phyloP scores from a whole-genome alignment of 2,113 vertebrate species.

The Psephotus haematonotus region DNA sequence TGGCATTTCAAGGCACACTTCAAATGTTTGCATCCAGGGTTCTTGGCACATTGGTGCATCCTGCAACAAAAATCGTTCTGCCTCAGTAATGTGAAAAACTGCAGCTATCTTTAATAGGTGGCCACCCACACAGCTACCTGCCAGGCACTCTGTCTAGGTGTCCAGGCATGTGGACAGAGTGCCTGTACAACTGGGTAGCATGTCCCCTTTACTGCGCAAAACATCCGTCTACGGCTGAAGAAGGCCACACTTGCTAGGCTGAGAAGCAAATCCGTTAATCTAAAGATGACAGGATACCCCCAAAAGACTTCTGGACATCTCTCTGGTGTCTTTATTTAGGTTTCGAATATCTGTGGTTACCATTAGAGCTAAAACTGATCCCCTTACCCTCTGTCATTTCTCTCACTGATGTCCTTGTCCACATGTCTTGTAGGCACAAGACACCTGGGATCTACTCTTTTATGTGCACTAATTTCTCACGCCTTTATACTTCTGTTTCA shows the following conservation, averaged over 20 bases:
- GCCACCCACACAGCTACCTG: neutral
- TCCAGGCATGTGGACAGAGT: neutral
- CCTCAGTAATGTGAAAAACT: neutral
- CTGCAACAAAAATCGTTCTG: neutral
- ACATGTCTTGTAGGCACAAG: neutral
- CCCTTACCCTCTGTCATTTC: neutral
- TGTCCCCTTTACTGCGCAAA: neutral
- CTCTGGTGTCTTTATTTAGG: neutral
- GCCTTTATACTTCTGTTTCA: neutral
- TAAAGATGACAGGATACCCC: neutral
- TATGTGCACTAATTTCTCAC: neutral
- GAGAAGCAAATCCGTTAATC: neutral
- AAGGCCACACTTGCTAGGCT: neutral
- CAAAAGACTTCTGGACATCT: neutral
- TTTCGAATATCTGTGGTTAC: neutral
- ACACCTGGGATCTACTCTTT: neutral
- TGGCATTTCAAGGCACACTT: constrained; percentile 32
- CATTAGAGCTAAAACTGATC: neutral
- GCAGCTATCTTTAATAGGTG: neutral
- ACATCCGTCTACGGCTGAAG: neutral
- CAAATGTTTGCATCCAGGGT: neutral
- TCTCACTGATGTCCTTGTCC: neutral
- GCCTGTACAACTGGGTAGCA: neutral
- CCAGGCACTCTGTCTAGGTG: neutral
- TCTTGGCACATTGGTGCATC: neutral